Conservation (phyloP, 2,888 invertebrate species). For the Terebella lapidaria region DNA sequence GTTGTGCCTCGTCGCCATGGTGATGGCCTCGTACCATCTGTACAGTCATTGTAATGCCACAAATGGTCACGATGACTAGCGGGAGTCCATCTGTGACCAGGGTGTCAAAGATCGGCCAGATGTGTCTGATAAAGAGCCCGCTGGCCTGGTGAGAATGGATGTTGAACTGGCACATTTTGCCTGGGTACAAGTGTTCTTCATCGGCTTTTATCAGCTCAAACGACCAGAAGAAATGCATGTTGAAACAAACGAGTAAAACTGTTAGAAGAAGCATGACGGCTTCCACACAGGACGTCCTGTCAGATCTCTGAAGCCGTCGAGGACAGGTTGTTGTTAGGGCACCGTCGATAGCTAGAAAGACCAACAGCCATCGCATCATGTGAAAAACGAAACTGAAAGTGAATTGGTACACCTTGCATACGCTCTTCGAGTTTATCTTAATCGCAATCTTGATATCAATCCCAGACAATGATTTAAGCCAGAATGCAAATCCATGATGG, state of each 20-base stretch:
- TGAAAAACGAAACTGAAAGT: constrained; percentile 36
- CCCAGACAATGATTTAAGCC: constrained; percentile 28
- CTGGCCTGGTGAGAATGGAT: constrained; percentile 17
- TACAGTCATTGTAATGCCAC: constrained; percentile 11
- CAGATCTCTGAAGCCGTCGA: not conserved
- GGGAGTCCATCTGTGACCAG: constrained; percentile 35
- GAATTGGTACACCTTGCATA: constrained; percentile 47
- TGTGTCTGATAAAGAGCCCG: constrained; percentile 30
- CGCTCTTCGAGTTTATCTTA: constrained; percentile 36
- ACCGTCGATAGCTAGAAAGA: constrained; percentile 38
- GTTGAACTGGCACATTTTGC: constrained; percentile 19
- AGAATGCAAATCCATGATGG: constrained; percentile 38
- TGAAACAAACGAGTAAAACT: constrained; percentile 44
- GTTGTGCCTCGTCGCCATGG: constrained; percentile 10
- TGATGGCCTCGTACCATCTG: constrained; percentile 8
- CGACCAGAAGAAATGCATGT: constrained; percentile 51
- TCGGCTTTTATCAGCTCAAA: constrained; percentile 39
- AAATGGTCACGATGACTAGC: constrained; percentile 25
- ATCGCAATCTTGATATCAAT: constrained; percentile 23
- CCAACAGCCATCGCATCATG: constrained; percentile 42
- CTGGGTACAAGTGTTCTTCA: too few relatives aligned
- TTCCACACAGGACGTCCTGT: constrained; percentile 38
- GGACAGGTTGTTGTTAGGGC: constrained; percentile 31
- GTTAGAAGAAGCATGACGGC: constrained; percentile 41
- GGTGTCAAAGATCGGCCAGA: constrained; percentile 39